phyloP scores from a whole-genome alignment of 2,888 invertebrate species.

The Hyposoter dolosus region DNA sequence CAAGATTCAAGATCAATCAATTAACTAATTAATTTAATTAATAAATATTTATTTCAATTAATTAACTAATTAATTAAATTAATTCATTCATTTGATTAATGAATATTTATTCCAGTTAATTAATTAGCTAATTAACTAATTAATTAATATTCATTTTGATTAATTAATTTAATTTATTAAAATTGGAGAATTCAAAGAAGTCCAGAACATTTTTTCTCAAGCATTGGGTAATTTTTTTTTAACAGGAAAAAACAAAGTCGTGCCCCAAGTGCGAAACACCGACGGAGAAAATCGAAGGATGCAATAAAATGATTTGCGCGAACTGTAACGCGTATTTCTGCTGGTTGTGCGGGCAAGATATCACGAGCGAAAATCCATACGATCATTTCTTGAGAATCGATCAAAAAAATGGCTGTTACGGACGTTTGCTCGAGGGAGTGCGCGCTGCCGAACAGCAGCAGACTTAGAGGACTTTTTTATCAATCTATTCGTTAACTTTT shows the following conservation, averaged over 20 bases:
- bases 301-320: constrained; percentile 75
- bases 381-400: constrained; percentile 70
- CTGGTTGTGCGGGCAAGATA: constrained; percentile 75
- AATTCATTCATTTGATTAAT: too few relatives aligned
- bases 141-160: too few relatives aligned
- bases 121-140: too few relatives aligned
- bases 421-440: constrained; percentile 72
- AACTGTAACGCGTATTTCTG: constrained; percentile 73
- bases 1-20: too few relatives aligned
- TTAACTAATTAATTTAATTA: too few relatives aligned
- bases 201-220: background rate
- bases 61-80: too few relatives aligned
- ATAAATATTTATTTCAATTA: too few relatives aligned
- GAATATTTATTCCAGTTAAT: too few relatives aligned
- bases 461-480: background rate
- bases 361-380: constrained; percentile 71
- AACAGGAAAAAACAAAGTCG: constrained; percentile 73
- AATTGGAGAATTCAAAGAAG: background rate
- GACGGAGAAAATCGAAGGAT: constrained; percentile 73
- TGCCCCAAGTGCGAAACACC: constrained; percentile 75
- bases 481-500: background rate
- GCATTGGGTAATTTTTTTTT: constrained; percentile 34
- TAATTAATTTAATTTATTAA: too few relatives aligned
- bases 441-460: constrained; percentile 2
- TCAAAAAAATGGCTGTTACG: constrained; percentile 64